A percentile compares a stretch with the other conserved stretches of the same genome.
phyloP scores from a whole-genome alignment of 2,113 vertebrate species.

The Heloderma charlesbogerti region DNA sequence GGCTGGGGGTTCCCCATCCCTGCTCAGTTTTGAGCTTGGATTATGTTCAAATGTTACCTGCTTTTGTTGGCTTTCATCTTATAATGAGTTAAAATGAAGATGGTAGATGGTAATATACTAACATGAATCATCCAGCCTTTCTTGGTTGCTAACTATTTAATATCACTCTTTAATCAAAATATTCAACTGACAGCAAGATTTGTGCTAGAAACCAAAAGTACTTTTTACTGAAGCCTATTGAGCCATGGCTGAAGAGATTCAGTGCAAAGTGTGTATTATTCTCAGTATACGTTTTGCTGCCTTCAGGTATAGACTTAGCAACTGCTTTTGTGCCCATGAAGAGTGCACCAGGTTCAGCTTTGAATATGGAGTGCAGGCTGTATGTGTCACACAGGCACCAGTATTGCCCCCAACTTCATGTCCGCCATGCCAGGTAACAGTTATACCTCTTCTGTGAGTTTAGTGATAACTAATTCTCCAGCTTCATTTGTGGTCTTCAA shows the following conservation, averaged over 20 bases:
- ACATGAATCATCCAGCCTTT: neutral
- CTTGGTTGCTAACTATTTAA: neutral
- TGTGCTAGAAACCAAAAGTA: conserved; percentile 16
- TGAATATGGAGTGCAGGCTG: conserved; percentile 63
- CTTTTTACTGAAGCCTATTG: neutral
- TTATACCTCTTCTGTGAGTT: neutral
- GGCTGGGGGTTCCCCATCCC: too few species aligned
- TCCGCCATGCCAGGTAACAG: conserved; percentile 87
- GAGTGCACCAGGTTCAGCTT: neutral
- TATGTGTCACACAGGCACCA: conserved; percentile 78
- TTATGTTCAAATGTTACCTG: neutral
- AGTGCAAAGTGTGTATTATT: neutral
- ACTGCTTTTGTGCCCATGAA: conserved; percentile 80
- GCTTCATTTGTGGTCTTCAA: neutral
- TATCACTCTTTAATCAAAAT: neutral
- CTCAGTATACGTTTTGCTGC: neutral
- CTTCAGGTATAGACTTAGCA: conserved; percentile 76
- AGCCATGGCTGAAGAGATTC: neutral
- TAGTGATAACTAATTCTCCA: neutral
- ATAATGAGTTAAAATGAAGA: neutral
- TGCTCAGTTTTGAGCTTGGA: neutral
- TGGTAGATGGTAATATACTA: neutral
- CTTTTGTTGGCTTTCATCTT: neutral
- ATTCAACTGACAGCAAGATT: neutral
- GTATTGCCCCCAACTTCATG: conserved; percentile 74